Evolutionary conservation across 2,888 invertebrate genomes (phyloP).

Genomic region (Drosophila pegasa): DNA sequence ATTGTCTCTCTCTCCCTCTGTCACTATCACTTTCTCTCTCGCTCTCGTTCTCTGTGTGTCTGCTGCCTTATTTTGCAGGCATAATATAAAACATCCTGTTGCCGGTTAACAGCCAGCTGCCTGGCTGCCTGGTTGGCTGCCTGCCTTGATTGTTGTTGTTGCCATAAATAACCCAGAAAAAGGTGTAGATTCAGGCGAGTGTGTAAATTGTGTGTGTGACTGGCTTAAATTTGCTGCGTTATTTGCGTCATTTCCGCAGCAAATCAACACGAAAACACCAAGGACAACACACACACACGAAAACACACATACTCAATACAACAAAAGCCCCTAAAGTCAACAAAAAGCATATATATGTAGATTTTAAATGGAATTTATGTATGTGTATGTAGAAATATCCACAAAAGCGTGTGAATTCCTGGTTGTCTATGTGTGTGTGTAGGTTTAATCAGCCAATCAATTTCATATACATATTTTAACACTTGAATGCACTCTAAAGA

Average conservation of each 20-base stretch:
- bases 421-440: slow-evolving; percentile 11
- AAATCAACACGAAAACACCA: slow-evolving; percentile 67
- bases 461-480: slow-evolving; percentile 70
- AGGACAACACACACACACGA: slow-evolving; percentile 40
- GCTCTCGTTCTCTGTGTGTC: slow-evolving; percentile 26
- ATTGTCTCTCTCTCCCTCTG: slow-evolving; percentile 6
- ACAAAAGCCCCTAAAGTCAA: slow-evolving; percentile 40
- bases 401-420: slow-evolving; percentile 27
- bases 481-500: slow-evolving; percentile 62
- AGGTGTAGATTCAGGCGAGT: slow-evolving; percentile 49
- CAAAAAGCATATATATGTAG: slow-evolving; percentile 27
- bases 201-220: slow-evolving; percentile 40
- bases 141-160: slow-evolving; percentile 34
- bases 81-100: slow-evolving; percentile 78
- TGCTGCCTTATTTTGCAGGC: slow-evolving; percentile 57
- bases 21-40: no score
- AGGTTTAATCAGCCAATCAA: slow-evolving; percentile 74
- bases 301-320: slow-evolving; percentile 14
- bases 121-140: slow-evolving; percentile 11
- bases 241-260: slow-evolving; percentile 78
- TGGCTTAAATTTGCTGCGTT: slow-evolving; percentile 77
- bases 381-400: slow-evolving; percentile 26
- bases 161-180: slow-evolving; percentile 66
- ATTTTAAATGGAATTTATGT: slow-evolving; percentile 42
- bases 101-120: slow-evolving; percentile 51